phyloP scores from a whole-genome alignment of 2,113 vertebrate genomes.

The Hippopotamus amphibius region DNA sequence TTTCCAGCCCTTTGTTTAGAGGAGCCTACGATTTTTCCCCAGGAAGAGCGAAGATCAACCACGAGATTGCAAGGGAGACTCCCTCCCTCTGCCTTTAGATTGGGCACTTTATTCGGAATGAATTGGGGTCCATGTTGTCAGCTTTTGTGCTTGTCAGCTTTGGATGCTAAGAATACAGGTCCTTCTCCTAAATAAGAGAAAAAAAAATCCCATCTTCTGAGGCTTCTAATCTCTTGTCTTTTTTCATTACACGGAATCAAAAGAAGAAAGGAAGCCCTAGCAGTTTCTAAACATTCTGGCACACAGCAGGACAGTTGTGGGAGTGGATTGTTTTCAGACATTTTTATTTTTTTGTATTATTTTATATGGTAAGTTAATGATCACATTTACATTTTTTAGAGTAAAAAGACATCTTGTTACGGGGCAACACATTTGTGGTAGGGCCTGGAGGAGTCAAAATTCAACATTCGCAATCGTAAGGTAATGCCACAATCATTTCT shows the following conservation, averaged over 20 bases:
- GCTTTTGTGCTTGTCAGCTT: conserved; percentile 58
- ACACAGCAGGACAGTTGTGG: conserved; percentile 72
- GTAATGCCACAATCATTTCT: background rate
- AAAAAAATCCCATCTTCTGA: background rate
- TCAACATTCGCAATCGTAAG: background rate
- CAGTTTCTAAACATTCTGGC: conserved; percentile 61
- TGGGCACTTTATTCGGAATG: conserved; percentile 42
- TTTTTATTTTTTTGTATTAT: background rate
- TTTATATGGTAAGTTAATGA: conserved; percentile 74
- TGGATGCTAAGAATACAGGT: conserved; percentile 32
- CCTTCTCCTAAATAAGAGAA: conserved; percentile 32
- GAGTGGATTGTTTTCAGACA: background rate
- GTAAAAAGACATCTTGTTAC: conserved; percentile 64
- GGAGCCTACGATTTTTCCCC: background rate
- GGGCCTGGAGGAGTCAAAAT: conserved; percentile 53
- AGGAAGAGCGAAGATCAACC: background rate
- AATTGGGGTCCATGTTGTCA: conserved; percentile 5
- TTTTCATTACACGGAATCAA: conserved; percentile 69
- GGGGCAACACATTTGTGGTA: conserved; percentile 6
- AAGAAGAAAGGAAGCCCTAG: conserved; percentile 64
- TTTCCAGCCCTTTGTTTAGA: conserved; percentile 26
- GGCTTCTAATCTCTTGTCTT: conserved; percentile 76
- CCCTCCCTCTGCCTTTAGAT: conserved; percentile 23
- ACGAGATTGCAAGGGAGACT: background rate
- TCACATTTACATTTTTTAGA: conserved; percentile 77